These are phyloP conservation scores for Clarias gariepinus DNA, from an alignment of 2,113 vertebrate species.

Conservation along the genomic window DNA sequence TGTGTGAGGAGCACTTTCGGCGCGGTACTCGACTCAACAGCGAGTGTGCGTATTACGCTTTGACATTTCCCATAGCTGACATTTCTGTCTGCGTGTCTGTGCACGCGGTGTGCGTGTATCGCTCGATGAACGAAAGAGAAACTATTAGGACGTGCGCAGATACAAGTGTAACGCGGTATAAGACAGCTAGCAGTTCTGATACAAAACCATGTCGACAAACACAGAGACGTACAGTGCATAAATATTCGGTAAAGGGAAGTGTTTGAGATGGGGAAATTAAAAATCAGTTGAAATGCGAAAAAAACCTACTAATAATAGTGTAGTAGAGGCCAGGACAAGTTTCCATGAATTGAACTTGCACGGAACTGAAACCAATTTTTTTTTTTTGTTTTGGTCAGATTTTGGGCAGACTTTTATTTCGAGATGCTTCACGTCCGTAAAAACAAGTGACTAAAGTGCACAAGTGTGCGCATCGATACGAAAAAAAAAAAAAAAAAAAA, in stretches of 20 bases:
- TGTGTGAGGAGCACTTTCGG: neutral
- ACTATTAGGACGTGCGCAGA: neutral
- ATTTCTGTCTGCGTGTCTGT: constrained; percentile 11
- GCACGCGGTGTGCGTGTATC: constrained; percentile 9
- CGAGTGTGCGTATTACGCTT: neutral
- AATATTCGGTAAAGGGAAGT: neutral
- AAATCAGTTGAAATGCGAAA: neutral
- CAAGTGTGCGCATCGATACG: too few species aligned
- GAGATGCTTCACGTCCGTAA: too few species aligned
- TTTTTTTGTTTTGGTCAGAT: too few species aligned
- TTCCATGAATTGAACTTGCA: neutral
- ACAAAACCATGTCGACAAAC: neutral
- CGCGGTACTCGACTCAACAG: neutral
- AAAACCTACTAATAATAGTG: neutral
- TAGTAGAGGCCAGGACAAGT: neutral
- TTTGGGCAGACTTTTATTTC: neutral
- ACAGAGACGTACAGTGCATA: too few species aligned
- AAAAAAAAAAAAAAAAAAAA: too few species aligned
- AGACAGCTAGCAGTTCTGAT: neutral
- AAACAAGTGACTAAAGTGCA: too few species aligned
- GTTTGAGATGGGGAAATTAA: neutral
- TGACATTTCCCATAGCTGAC: constrained; percentile 26
- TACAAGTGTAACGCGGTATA: neutral
- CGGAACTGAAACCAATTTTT: too few species aligned
- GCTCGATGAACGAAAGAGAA: neutral